These are phyloP conservation scores for Cinclus mexicanus DNA, from an alignment of 2,113 vertebrate species.

Conservation along the genomic window DNA sequence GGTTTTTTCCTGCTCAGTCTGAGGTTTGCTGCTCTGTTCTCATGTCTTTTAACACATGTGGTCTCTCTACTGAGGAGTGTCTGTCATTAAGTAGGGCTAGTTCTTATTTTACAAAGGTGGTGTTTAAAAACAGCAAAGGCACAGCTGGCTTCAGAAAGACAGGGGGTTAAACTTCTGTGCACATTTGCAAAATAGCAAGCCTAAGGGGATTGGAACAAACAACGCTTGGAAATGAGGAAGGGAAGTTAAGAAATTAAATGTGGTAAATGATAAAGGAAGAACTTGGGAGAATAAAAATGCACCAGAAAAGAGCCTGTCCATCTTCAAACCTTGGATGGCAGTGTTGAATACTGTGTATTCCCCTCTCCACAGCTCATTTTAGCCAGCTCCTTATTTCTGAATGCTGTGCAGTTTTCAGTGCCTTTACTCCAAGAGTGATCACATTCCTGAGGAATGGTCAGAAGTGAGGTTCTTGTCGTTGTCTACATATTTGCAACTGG, in stretches of 20 bases:
- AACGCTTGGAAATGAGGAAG: background rate
- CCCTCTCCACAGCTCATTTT: background rate
- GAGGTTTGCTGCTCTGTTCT: background rate
- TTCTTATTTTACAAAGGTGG: background rate
- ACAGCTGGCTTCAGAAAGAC: rapidly evolving
- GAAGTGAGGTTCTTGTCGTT: background rate
- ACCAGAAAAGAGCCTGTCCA: background rate
- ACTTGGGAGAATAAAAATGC: background rate
- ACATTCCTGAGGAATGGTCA: background rate
- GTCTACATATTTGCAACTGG: background rate
- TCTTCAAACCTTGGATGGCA: background rate
- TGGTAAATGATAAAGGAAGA: background rate
- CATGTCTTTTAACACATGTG: rapidly evolving
- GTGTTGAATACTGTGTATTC: background rate
- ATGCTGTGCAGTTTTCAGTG: background rate
- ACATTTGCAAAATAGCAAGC: rapidly evolving
- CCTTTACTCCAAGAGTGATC: background rate
- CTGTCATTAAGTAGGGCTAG: background rate
- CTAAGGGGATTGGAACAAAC: background rate
- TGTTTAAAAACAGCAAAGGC: background rate
- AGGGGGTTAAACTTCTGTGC: background rate
- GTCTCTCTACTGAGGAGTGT: background rate
- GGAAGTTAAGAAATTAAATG: background rate
- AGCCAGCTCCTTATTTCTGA: background rate
- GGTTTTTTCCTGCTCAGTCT: background rate